Evolutionary conservation across 1,140 invertebrate genomes (phyloP), one percentile per base, ranked within the genome.

Genomic region (Plutomurus gul): DNA sequence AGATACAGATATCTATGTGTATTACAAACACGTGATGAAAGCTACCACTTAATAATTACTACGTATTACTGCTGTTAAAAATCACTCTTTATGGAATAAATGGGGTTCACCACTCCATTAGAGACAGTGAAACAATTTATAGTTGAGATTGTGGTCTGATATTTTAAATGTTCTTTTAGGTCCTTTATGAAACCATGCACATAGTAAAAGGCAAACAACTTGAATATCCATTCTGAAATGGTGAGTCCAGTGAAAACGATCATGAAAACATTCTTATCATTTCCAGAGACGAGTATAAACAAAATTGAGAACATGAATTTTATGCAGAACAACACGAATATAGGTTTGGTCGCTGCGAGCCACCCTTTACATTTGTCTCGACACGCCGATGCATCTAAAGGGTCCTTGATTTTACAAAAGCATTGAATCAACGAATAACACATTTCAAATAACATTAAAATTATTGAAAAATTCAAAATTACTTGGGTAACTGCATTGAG

Each of bases 241-340:
- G 56, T 65, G 18, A 65, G 27, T n/a, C 56, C 27, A 33, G 36
- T 65, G 30, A 65, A 65, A 3, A 65, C 27, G 1, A 27, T 27
- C 25, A 65, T 10, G 10, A 65, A 65, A 7, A n/a, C 16, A 18
- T 65, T n/a, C 16, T 65, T 33, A n/a, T 65, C 56, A 33, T 33
- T 65, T 30, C 56, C 56, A 65, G 56, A 65, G 4, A 27, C 56
- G 13, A 65, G 27, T n/a, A 65, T 65, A 16, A 65, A 65, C n/a
- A 65, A 27, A 18, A 65, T 33, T n/a, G 56, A 33, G 36, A 65
- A 65, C 56, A 65, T 36, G 56, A 65, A 65, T 18, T 65, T 65
- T 11, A 65, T 65, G 8, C 22, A 30, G 16, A 65, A 65, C 1
- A 65, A 30, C 30, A 65, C 56, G 13, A 65, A 65, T 30, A 65